Evolutionary conservation across 2,797 vertebrate species (phyloP), one percentile per base, ranked within the genome.

Genomic region (Cheirogaleus major): DNA sequence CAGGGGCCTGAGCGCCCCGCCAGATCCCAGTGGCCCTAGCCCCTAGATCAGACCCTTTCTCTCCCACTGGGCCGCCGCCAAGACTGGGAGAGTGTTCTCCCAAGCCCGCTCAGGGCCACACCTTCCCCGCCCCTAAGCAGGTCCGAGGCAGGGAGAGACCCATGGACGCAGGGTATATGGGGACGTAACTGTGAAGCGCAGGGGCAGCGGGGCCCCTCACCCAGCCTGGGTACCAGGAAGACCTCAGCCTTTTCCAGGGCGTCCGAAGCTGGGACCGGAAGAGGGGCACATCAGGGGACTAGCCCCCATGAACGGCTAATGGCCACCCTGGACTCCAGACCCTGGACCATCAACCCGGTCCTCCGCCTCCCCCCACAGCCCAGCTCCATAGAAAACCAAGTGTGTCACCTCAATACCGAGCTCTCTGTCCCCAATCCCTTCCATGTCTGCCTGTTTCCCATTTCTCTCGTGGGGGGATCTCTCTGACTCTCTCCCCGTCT

Each of bases 281-380:
- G 5, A 27, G 79, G 45, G 14, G 23, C 22, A 22, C 18, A 14
- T 7, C 48, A 4, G 4, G 41, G 50, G n/a, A 50, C 12, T 65
- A 18, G 41, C 25, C 35, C 61, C 82, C 27, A 2, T 0, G 4
- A 55, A 11, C 25, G 32, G 12, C 3, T 7, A 43, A 35, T n/a
- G 93, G 43, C 20, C 8, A 14, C 32, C 43, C 48, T 50, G 55
- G 70, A 85, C 32, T 73, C 38, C 8, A 45, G 73, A 41, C 55
- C 57, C 57, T 2, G 3, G 50, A 7, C 61, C 50, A 23, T 55
- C 75, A 63, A 7, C 41, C 63, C 32, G 20, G 38, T 50, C 27
- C 17, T 22, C 10, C 18, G 10, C 41, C 32, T 0, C 4, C 5
- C n/a, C 43, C 1, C 3, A 2, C 1, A 61, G 50, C 78, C 63